Conservation (phyloP, 2,113 vertebrate species). For the Colaptes auratus region DNA sequence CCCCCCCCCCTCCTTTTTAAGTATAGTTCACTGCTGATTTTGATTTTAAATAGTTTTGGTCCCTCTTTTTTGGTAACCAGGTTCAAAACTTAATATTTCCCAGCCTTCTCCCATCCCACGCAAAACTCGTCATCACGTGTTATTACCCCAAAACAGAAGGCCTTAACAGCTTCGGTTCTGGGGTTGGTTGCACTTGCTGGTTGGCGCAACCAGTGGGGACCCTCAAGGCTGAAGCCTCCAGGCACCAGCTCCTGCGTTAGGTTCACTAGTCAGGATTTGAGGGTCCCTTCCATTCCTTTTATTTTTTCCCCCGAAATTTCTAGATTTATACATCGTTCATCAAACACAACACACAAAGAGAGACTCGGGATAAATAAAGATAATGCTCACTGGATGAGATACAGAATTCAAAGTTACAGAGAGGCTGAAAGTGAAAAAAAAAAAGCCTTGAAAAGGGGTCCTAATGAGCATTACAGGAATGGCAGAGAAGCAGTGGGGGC, state of each 20-base stretch:
- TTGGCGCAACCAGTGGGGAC: neutral
- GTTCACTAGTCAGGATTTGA: neutral
- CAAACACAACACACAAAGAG: neutral
- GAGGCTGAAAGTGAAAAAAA: neutral
- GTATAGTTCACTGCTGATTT: neutral
- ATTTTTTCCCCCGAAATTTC: rapidly evolving
- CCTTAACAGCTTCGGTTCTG: conserved; percentile 44
- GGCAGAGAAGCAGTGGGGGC: neutral
- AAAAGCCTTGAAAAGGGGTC: neutral
- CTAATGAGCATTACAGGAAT: neutral
- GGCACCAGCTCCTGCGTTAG: neutral
- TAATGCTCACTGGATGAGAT: neutral
- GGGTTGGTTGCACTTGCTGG: neutral
- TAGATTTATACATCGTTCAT: too few relatives aligned
- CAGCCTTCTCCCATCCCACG: conserved; percentile 12
- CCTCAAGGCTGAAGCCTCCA: neutral
- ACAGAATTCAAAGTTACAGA: neutral
- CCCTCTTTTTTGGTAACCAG: neutral
- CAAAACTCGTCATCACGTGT: conserved; percentile 47
- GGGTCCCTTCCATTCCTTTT: rapidly evolving
- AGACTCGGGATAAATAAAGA: neutral
- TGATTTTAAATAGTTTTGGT: neutral
- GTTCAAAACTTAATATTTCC: neutral
- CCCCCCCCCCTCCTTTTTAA: rapidly evolving
- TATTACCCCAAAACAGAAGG: conserved; percentile 67